phyloP scores from a whole-genome alignment of 2,797 vertebrate species.

The Ciconia nigra region DNA sequence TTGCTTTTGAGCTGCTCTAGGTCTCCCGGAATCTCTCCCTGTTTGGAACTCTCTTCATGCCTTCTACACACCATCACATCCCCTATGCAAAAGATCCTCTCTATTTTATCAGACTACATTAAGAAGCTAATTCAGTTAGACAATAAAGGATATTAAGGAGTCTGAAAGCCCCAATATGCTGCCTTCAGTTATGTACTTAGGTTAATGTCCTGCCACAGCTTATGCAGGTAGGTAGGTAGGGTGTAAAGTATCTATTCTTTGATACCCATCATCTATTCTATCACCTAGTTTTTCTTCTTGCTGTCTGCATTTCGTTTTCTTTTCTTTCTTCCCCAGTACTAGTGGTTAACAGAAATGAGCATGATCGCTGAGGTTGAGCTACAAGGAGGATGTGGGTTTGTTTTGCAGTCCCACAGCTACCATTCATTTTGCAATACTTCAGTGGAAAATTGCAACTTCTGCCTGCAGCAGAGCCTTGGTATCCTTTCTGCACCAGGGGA shows the following conservation, averaged over 20 bases:
- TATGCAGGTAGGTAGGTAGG: neutral
- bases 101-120: neutral
- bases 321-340: neutral
- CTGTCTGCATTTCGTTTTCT: neutral
- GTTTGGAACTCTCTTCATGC: neutral
- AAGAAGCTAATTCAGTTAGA: neutral
- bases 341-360: neutral
- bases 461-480: neutral
- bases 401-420: neutral
- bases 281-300: neutral
- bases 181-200: neutral
- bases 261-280: neutral
- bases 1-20: neutral
- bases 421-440: neutral
- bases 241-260: neutral
- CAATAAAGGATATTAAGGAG: neutral
- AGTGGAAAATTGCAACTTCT: neutral
- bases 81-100: neutral
- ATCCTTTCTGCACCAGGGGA: neutral
- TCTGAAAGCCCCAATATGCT: neutral
- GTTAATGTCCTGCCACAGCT: neutral
- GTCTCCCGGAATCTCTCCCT: neutral
- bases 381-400: constrained; percentile 39
- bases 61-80: neutral
- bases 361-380: neutral